Conservation (phyloP, 2,797 vertebrate species). For the Amblyopsis hoosieri region DNA sequence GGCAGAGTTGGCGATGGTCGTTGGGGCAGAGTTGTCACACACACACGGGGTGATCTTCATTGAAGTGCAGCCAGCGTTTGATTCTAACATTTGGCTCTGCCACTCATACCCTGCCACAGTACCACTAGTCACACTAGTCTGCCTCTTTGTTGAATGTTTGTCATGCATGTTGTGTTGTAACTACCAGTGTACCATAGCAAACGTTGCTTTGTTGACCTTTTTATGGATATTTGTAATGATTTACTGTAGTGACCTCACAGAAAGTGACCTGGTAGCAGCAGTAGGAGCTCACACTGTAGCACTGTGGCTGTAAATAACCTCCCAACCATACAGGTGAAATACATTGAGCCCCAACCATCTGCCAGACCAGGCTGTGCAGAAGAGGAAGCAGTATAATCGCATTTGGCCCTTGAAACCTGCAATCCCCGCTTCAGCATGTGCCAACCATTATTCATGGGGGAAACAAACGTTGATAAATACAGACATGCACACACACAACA, state of each 20-base stretch:
- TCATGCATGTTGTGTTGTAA: background rate
- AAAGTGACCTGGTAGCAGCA: too few relatives aligned
- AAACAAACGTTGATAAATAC: conserved; percentile 56
- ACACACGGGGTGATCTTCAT: conserved; percentile 27
- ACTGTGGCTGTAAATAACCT: too few relatives aligned
- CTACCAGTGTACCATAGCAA: too few relatives aligned
- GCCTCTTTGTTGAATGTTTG: background rate
- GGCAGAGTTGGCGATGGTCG: conserved; percentile 25
- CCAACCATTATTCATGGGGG: conserved; percentile 27
- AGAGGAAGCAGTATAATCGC: conserved; percentile 41
- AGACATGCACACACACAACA: conserved; percentile 5
- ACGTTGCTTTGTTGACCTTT: too few relatives aligned
- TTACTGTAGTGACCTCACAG: too few relatives aligned
- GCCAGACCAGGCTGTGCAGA: conserved; percentile 12
- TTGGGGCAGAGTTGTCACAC: conserved; percentile 35
- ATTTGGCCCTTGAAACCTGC: conserved; percentile 12
- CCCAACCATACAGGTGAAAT: conserved; percentile 19
- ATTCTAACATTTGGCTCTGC: conserved; percentile 18
- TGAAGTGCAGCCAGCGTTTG: conserved; percentile 37
- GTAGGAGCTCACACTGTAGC: too few relatives aligned
- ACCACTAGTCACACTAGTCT: conserved; percentile 6
- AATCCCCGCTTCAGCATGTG: conserved; percentile 14
- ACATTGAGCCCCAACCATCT: conserved; percentile 41
- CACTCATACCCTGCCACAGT: background rate
- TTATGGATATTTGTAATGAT: too few relatives aligned